phyloP scores from a whole-genome alignment of 2,113 vertebrate genomes.

The Pitta sordida region DNA sequence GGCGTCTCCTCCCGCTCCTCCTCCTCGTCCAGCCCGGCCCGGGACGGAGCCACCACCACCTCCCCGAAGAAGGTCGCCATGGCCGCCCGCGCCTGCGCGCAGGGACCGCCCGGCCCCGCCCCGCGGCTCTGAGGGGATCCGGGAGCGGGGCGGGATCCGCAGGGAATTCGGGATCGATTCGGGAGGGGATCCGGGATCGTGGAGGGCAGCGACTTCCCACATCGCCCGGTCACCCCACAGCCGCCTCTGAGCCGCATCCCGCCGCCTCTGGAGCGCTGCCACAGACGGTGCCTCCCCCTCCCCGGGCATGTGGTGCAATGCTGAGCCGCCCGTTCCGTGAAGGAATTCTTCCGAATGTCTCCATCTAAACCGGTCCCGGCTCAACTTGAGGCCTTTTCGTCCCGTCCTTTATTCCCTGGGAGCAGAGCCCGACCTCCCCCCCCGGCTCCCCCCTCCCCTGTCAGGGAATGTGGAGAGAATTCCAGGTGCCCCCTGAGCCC shows the following conservation, averaged over 20 bases:
- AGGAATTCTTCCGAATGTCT: rapidly evolving
- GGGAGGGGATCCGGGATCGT: no score
- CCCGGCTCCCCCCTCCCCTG: not conserved
- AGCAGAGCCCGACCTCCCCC: not conserved
- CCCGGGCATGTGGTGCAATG: rapidly evolving
- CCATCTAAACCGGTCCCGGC: not conserved
- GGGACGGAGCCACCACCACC: constrained; percentile 66
- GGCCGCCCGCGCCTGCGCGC: not conserved
- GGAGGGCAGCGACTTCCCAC: not conserved
- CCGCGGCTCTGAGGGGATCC: no score
- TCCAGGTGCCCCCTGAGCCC: not conserved
- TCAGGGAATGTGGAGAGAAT: not conserved
- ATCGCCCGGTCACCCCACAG: no score
- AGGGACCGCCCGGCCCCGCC: not conserved
- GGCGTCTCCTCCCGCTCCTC: constrained; percentile 39
- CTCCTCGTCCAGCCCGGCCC: constrained; percentile 75
- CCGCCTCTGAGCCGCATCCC: rapidly evolving
- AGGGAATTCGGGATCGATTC: no score
- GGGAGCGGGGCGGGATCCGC: not conserved
- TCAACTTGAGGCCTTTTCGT: not conserved
- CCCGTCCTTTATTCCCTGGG: not conserved
- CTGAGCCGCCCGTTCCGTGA: not conserved
- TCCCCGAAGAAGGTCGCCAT: constrained; percentile 81
- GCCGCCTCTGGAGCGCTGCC: rapidly evolving
- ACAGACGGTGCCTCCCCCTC: no score